Conservation (phyloP, 2,888 invertebrate genomes). For the Aricia artaxerxes region DNA sequence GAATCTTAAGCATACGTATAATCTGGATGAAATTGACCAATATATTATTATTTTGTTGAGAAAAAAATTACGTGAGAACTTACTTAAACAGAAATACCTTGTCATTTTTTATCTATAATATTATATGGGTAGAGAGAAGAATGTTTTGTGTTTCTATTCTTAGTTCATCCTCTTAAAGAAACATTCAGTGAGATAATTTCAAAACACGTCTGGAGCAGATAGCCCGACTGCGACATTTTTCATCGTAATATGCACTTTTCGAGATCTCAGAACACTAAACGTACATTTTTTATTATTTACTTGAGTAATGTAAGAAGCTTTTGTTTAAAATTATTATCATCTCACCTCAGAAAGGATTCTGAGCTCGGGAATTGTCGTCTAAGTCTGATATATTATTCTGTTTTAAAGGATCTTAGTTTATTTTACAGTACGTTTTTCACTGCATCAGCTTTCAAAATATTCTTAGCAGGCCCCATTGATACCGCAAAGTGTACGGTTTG, state of each 20-base stretch:
- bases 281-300: conserved; percentile 23
- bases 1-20: no score
- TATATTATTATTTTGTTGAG: no score
- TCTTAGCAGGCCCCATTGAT: no score
- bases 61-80: no score
- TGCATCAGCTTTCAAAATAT: no score
- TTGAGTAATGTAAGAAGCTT: conserved; percentile 18
- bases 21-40: no score
- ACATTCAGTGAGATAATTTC: neutral
- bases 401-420: neutral
- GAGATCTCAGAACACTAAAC: neutral
- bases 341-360: neutral
- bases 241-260: conserved; percentile 18
- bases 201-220: neutral
- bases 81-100: no score
- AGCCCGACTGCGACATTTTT: conserved; percentile 10
- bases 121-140: no score
- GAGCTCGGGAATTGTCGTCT: neutral
- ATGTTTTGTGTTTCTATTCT: no score
- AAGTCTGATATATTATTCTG: neutral
- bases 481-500: no score
- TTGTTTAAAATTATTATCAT: conserved; percentile 20
- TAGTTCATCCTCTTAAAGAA: neutral
- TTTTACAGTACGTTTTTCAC: neutral
- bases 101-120: no score